These are phyloP conservation scores for Epizoanthus scotinus DNA, from an alignment of 92 coral and sea anemone species.

Conservation along the genomic window DNA sequence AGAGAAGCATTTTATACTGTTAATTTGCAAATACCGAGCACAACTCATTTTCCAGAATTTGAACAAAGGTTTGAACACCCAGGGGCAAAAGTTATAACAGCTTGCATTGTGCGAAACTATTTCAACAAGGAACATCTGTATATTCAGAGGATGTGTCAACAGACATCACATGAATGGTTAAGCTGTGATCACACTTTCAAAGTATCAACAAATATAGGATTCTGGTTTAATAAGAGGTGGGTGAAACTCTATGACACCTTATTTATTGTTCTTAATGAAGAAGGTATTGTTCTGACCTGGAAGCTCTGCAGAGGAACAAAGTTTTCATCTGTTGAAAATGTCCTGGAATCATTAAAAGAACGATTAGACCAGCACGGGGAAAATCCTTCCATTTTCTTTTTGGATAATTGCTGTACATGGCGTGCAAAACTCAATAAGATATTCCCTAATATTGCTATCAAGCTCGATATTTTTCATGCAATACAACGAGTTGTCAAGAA, in stretches of 20 bases:
- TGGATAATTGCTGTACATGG: constrained; percentile 63
- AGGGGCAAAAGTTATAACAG: constrained; percentile 59
- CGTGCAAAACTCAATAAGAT: constrained; percentile 45
- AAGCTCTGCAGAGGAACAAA: constrained; percentile 60
- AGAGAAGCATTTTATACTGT: too few relatives aligned
- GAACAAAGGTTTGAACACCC: constrained; percentile 49
- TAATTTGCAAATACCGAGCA: too few relatives aligned
- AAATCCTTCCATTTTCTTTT: constrained; percentile 4
- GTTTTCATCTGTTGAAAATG: constrained; percentile 61
- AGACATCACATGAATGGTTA: constrained; percentile 50
- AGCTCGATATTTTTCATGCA: constrained; percentile 57
- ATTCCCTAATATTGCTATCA: constrained; percentile 45
- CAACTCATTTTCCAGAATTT: constrained; percentile 63
- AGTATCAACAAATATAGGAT: constrained; percentile 67
- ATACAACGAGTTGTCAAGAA: constrained; percentile 59
- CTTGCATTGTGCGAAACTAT: constrained; percentile 47
- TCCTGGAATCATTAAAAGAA: constrained; percentile 22
- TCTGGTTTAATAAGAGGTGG: constrained; percentile 67
- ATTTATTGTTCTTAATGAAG: constrained; percentile 68
- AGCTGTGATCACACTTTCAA: constrained; percentile 57
- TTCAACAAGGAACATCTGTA: constrained; percentile 54
- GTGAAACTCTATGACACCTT: constrained; percentile 64
- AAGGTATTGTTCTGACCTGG: constrained; percentile 59
- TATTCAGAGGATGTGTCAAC: constrained; percentile 58
- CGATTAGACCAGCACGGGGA: too few relatives aligned